Evolutionary conservation across 1,140 invertebrate genomes (phyloP).

Genomic region (Calephelis virginiensis): DNA sequence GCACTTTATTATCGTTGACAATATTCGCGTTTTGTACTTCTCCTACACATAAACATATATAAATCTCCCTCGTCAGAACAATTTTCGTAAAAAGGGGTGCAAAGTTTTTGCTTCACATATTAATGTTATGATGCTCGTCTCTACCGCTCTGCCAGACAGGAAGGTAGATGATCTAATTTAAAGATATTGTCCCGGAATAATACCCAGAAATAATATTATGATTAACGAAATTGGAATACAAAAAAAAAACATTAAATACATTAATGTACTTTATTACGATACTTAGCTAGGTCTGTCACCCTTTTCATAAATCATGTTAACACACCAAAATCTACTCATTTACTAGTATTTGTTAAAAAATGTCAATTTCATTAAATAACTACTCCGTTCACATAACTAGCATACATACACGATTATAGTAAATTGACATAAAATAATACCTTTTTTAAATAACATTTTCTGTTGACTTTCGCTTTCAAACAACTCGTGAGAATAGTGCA

Average conservation of each 20-base stretch:
- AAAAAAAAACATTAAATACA: constrained; percentile 49
- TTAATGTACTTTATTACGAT: constrained; percentile 73
- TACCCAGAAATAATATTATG: not conserved
- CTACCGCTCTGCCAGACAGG: too few species aligned
- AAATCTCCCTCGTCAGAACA: too few species aligned
- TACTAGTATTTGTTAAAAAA: constrained; percentile 63
- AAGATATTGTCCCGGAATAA: too few species aligned
- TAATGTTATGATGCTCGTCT: too few species aligned
- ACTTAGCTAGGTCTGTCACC: constrained; percentile 68
- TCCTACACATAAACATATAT: too few species aligned
- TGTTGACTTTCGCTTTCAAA: not conserved
- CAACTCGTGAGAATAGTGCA: constrained; percentile 10
- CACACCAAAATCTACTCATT: constrained; percentile 54
- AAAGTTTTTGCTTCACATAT: too few species aligned
- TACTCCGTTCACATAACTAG: constrained; percentile 7
- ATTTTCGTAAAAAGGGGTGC: too few species aligned
- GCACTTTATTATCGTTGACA: too few species aligned
- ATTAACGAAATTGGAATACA: not conserved
- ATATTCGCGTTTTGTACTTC: too few species aligned
- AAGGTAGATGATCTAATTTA: too few species aligned
- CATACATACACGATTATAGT: constrained; percentile 18
- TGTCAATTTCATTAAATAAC: constrained; percentile 23
- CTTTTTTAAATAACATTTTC: not conserved
- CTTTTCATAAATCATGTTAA: constrained; percentile 52
- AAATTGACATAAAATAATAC: constrained; percentile 7